Evolutionary conservation across 2,113 vertebrate species (phyloP).

Genomic region (Paramisgurnus dabryanus): DNA sequence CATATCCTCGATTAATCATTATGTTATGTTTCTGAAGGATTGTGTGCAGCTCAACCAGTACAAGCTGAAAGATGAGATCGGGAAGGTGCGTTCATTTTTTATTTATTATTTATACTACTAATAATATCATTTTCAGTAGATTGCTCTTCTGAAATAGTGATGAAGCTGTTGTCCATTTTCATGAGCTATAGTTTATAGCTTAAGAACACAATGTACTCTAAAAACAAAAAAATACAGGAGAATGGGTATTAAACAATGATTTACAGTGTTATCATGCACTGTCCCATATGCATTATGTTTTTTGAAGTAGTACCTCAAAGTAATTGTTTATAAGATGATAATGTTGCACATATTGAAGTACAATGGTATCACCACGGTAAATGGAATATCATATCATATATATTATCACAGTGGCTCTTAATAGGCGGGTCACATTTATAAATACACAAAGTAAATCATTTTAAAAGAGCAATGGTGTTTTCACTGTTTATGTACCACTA

Average conservation of each 20-base stretch:
- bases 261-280: background rate
- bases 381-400: no score
- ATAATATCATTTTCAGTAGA: background rate
- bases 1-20: background rate
- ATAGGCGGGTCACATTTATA: no score
- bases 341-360: no score
- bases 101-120: constrained; percentile 42
- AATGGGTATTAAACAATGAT: no score
- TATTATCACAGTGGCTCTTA: no score
- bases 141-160: background rate
- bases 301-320: no score
- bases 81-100: constrained; percentile 82
- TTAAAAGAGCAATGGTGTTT: constrained; percentile 22
- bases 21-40: constrained; percentile 73
- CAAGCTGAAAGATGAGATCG: constrained; percentile 96
- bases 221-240: no score
- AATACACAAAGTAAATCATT: background rate
- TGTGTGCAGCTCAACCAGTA: constrained; percentile 99
- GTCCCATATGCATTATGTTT: background rate
- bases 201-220: no score
- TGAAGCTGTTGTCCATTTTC: background rate
- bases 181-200: background rate
- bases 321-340: no score
- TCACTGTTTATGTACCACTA: constrained; percentile 20
- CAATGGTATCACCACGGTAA: no score